Percentiles rank a stretch among this genome's conserved stretches.
Evolutionary conservation across 2,797 vertebrate genomes (phyloP).

Genomic region (Nothura maculosa): DNA sequence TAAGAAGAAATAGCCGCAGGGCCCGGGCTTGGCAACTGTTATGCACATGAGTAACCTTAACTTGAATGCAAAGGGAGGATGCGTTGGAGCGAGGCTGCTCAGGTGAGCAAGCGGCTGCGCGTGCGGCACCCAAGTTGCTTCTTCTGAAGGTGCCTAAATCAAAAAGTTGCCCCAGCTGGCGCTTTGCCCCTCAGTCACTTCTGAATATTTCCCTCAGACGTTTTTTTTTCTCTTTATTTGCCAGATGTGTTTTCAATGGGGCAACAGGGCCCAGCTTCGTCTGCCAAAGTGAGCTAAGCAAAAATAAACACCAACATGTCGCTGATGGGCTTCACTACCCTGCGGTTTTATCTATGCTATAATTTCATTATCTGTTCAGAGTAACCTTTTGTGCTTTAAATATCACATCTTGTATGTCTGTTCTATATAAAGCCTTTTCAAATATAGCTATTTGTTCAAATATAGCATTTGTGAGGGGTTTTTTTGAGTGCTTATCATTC

Average conservation of each 20-base stretch:
- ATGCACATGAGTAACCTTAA: constrained; percentile 53
- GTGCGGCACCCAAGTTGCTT: not conserved
- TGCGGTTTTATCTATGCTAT: not conserved
- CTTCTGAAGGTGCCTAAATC: constrained; percentile 41
- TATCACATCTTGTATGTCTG: not conserved
- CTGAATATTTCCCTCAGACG: constrained; percentile 5
- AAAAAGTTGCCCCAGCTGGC: constrained; percentile 5
- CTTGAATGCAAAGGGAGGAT: constrained; percentile 11
- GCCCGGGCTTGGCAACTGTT: constrained; percentile 44
- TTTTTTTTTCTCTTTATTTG: not conserved
- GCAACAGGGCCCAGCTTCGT: not conserved
- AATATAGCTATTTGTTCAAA: not conserved
- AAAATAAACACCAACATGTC: not conserved
- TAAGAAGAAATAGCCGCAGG: constrained; percentile 45
- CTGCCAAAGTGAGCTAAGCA: not conserved
- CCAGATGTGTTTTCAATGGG: not conserved
- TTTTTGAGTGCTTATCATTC: not conserved
- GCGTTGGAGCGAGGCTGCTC: not conserved
- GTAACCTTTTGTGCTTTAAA: not conserved
- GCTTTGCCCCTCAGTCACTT: not conserved
- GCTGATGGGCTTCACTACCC: fast-evolving
- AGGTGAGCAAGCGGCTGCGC: not conserved
- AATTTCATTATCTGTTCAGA: not conserved
- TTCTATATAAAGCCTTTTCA: not conserved
- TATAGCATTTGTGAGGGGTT: no score